These are phyloP conservation scores for Babylonia areolata DNA, from an alignment of 1,140 invertebrate genomes.

Conservation along the genomic window DNA sequence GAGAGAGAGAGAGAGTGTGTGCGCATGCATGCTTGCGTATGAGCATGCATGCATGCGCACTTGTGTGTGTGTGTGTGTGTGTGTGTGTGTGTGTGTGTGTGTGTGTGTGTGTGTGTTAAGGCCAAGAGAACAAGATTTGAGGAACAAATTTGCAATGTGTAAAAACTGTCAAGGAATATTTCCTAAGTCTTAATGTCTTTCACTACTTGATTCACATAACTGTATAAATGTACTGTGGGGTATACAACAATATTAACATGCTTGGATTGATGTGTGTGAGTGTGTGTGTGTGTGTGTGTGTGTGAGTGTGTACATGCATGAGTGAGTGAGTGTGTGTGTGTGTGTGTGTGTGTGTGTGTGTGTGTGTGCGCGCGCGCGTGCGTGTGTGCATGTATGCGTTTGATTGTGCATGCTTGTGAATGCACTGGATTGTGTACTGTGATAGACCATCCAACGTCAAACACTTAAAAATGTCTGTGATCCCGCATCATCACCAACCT, in stretches of 20 bases:
- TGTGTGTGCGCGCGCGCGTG: neutral
- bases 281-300: neutral
- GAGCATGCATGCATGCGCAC: neutral
- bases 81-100: constrained; percentile 16
- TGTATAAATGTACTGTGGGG: no score
- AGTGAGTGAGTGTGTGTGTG: neutral
- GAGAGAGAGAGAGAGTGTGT: neutral
- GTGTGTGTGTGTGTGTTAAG: constrained; percentile 13
- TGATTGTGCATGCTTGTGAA: no score
- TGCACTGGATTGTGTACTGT: no score
- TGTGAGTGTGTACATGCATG: neutral
- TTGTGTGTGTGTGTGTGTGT: neutral
- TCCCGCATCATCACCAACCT: no score
- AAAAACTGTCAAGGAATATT: no score
- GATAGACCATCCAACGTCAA: no score
- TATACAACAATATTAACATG: neutral
- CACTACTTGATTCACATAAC: no score
- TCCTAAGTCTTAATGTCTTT: no score
- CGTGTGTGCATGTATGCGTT: neutral
- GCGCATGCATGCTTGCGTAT: no score
- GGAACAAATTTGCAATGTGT: neutral
- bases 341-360: neutral
- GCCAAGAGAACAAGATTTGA: neutral
- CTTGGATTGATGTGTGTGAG: no score
- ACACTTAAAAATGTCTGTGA: no score